Evolutionary conservation across 1,140 invertebrate genomes (phyloP).

Genomic region (Penaeus vannamei): DNA sequence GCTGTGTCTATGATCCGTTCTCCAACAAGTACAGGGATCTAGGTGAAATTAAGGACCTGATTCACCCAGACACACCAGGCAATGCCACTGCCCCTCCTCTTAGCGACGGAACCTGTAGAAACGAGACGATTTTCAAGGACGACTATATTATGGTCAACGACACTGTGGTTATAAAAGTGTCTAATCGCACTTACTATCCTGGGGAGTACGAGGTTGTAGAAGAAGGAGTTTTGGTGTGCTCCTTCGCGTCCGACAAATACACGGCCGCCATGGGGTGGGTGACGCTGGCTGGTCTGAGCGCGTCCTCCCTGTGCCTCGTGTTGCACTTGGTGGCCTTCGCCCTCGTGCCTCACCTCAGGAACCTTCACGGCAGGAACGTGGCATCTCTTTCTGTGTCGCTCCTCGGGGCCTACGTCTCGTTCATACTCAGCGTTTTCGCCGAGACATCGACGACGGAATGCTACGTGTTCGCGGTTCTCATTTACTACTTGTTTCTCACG

Average conservation of each 20-base stretch:
- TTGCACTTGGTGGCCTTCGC: slow-evolving; percentile 73
- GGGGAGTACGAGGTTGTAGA: slow-evolving; percentile 8
- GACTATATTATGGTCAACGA: too few relatives aligned
- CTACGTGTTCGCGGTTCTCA: slow-evolving; percentile 79
- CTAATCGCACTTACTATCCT: not conserved
- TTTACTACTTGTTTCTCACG: slow-evolving; percentile 93
- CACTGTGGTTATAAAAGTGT: not conserved
- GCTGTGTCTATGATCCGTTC: too few relatives aligned
- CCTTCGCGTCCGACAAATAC: slow-evolving; percentile 70
- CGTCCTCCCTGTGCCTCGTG: slow-evolving; percentile 73
- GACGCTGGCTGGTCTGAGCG: slow-evolving; percentile 72
- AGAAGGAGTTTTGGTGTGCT: slow-evolving; percentile 13
- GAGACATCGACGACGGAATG: slow-evolving; percentile 69
- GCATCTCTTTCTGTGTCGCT: slow-evolving; percentile 73
- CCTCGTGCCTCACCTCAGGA: slow-evolving; percentile 73
- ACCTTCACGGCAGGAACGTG: slow-evolving; percentile 75
- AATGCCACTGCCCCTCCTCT: too few relatives aligned
- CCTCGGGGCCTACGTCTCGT: slow-evolving; percentile 72
- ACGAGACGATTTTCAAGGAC: too few relatives aligned
- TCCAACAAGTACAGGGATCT: too few relatives aligned
- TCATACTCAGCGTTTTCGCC: slow-evolving; percentile 71
- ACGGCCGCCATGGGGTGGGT: slow-evolving; percentile 72
- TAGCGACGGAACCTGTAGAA: too few relatives aligned
- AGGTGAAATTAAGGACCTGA: too few relatives aligned
- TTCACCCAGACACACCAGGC: too few relatives aligned